Conservation (phyloP, 2,113 vertebrate species). For the Hydrochoerus hydrochaeris region DNA sequence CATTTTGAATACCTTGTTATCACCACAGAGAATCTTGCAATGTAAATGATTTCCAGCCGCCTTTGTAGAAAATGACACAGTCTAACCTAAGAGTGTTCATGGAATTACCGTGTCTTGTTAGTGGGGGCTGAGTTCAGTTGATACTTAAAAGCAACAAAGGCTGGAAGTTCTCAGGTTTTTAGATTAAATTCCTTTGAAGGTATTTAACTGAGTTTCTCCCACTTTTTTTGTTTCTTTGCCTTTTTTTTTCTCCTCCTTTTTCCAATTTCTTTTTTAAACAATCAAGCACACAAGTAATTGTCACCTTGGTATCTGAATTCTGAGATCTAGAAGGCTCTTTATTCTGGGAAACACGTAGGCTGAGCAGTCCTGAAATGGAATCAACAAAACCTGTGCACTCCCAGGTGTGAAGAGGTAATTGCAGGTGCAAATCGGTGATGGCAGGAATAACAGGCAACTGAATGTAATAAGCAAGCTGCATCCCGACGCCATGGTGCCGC, state of each 20-base stretch:
- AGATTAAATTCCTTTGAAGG: conserved; percentile 53
- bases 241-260: background rate
- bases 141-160: conserved; percentile 27
- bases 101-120: conserved; percentile 58
- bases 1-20: conserved; percentile 76
- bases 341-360: conserved; percentile 83
- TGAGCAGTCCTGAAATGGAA: conserved; percentile 79
- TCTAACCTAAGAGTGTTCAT: background rate
- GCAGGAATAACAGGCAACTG: conserved; percentile 36
- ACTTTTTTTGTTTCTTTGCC: conserved; percentile 38
- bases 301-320: conserved; percentile 74
- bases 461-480: conserved; percentile 70
- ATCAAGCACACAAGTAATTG: conserved; percentile 65
- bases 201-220: background rate
- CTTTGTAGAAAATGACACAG: conserved; percentile 54
- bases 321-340: conserved; percentile 76
- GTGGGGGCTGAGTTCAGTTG: background rate
- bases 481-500: background rate
- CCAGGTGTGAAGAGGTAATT: conserved; percentile 82
- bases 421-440: conserved; percentile 73
- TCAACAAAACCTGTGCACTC: conserved; percentile 78
- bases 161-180: conserved; percentile 48
- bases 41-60: conserved; percentile 68
- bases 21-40: conserved; percentile 53
- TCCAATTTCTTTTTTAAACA: conserved; percentile 55